Percentiles rank a stretch among this genome's conserved stretches.
Conservation (phyloP, 2,888 invertebrate genomes). For the Scaptodrosophila latifasciaeformis region DNA sequence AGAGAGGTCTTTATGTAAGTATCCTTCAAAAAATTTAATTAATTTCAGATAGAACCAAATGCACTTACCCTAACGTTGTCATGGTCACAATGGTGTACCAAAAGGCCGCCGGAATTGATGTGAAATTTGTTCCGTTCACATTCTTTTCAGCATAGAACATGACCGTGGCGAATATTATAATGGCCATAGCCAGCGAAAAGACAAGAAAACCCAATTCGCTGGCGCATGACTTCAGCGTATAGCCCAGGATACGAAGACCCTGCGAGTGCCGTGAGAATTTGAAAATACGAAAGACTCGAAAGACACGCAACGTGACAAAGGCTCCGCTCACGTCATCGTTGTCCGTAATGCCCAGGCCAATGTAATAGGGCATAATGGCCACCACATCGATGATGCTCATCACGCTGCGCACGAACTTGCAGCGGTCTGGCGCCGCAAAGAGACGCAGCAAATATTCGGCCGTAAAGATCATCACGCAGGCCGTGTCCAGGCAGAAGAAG, state of each 20-base stretch:
- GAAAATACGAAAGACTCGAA: constrained; percentile 99
- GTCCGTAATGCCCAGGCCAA: constrained; percentile 97
- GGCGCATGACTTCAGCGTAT: constrained; percentile 99
- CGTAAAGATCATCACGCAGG: constrained; percentile 99
- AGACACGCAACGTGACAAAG: constrained; percentile 98
- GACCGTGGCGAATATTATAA: constrained; percentile 99
- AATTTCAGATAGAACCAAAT: neutral
- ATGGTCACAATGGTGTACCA: constrained; percentile 99
- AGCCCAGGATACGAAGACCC: constrained; percentile 97
- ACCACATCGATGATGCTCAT: constrained; percentile 99
- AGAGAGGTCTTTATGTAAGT: no score
- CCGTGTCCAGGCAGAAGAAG: constrained; percentile 98
- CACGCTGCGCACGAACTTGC: constrained; percentile 97
- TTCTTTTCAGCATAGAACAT: constrained; percentile 99
- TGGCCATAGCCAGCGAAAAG: constrained; percentile 99
- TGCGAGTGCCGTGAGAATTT: constrained; percentile 99
- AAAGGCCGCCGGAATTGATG: constrained; percentile 99
- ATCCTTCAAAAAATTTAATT: no score
- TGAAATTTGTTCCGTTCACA: constrained; percentile 96
- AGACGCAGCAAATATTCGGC: constrained; percentile 96
- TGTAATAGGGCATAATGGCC: constrained; percentile 99
- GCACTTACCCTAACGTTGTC: constrained; percentile 97
- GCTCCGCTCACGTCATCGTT: constrained; percentile 99
- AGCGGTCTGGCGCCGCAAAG: constrained; percentile 98
- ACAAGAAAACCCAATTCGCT: constrained; percentile 99